These are phyloP conservation scores for Pachypanchax playfairii DNA, from an alignment of 2,113 vertebrate species.

Conservation along the genomic window DNA sequence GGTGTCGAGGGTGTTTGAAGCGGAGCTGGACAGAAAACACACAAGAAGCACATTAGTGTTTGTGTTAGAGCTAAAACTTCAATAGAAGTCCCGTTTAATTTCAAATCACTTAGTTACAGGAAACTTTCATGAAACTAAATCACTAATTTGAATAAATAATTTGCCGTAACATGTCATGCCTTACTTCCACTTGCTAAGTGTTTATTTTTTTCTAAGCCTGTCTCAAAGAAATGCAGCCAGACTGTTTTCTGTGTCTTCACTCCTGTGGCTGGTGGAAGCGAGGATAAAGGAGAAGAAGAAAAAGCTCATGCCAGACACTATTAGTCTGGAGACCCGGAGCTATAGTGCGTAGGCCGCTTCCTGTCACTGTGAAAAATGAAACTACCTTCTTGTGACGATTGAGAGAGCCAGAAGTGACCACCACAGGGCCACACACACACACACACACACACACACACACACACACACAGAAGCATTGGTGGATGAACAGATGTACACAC, in stretches of 20 bases:
- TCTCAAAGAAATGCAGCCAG: conserved; percentile 32
- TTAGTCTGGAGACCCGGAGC: conserved; percentile 72
- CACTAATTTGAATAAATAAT: conserved; percentile 52
- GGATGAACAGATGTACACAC: conserved; percentile 8
- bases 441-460: no score
- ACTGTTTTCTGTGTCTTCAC: conserved; percentile 43
- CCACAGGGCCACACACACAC: conserved; percentile 45
- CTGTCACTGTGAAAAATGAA: conserved; percentile 78
- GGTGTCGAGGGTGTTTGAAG: conserved; percentile 71
- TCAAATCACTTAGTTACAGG: conserved; percentile 43
- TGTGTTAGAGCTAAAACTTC: conserved; percentile 31
- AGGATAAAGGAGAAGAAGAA: conserved; percentile 36
- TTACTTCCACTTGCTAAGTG: no score
- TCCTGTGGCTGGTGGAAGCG: conserved; percentile 38
- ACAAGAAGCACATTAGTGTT: conserved; percentile 38
- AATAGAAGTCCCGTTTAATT: conserved; percentile 31
- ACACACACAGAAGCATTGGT: no score
- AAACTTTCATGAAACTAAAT: conserved; percentile 53
- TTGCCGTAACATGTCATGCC: no score
- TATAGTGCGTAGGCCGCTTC: conserved; percentile 63
- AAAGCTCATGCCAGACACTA: conserved; percentile 63
- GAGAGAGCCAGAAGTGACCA: conserved; percentile 50
- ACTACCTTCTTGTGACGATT: conserved; percentile 56
- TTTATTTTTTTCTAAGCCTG: conserved; percentile 29
- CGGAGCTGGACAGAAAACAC: conserved; percentile 58